Percentiles rank a stretch among this genome's conserved stretches.
Conservation (phyloP, 2,797 vertebrate genomes). For the Thunnus albacares region DNA sequence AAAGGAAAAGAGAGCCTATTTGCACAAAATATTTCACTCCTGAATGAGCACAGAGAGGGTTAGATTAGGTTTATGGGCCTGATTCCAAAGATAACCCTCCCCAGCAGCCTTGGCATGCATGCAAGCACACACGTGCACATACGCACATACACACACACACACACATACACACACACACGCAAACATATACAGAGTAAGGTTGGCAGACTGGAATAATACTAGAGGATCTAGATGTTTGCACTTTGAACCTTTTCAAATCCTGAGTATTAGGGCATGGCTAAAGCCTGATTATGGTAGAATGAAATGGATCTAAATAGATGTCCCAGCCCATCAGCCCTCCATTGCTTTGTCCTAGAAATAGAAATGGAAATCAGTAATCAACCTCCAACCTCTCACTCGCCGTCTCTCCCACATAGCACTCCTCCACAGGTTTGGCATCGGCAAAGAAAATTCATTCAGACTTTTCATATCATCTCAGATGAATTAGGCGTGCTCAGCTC, state of each 20-base stretch:
- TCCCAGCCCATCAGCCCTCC: constrained; percentile 75
- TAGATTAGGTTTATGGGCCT: constrained; percentile 82
- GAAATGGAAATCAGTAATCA: constrained; percentile 83
- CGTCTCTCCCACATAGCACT: constrained; percentile 53
- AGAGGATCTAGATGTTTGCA: constrained; percentile 81
- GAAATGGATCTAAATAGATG: constrained; percentile 86
- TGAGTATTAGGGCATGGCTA: constrained; percentile 81
- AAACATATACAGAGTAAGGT: constrained; percentile 65
- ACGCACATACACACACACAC: constrained; percentile 35
- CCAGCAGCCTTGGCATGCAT: constrained; percentile 71
- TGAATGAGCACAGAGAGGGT: constrained; percentile 80
- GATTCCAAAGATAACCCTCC: constrained; percentile 82
- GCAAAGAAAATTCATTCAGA: constrained; percentile 73
- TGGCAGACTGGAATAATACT: constrained; percentile 85
- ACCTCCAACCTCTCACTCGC: constrained; percentile 65
- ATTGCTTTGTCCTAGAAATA: constrained; percentile 82
- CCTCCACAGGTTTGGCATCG: constrained; percentile 51
- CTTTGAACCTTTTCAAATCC: constrained; percentile 86
- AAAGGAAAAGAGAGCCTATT: constrained; percentile 73
- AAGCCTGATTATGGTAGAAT: constrained; percentile 83
- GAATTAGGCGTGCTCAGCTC: constrained; percentile 51
- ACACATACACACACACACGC: constrained; percentile 36
- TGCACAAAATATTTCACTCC: constrained; percentile 84
- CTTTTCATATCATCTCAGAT: constrained; percentile 73
- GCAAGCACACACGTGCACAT: constrained; percentile 53